These are phyloP conservation scores for Priocnemis perturbator DNA, from an alignment of 2,888 invertebrate genomes.

Conservation along the genomic window DNA sequence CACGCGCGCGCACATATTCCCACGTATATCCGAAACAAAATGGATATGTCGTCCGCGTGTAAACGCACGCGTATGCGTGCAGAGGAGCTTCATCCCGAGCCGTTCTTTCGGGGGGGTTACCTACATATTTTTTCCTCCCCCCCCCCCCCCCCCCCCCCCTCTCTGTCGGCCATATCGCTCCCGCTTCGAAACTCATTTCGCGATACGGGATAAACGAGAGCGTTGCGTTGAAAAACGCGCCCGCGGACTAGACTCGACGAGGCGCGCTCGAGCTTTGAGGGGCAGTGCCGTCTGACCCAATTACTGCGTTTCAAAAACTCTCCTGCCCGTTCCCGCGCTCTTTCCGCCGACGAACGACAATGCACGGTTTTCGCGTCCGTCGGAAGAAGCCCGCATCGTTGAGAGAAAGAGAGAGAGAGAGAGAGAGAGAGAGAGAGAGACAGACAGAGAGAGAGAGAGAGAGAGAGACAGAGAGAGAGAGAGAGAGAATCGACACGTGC, in stretches of 20 bases:
- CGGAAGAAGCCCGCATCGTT: too few species aligned
- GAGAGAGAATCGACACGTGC: too few species aligned
- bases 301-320: constrained; percentile 24
- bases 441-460: too few species aligned
- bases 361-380: too few species aligned
- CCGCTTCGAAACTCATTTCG: constrained; percentile 48
- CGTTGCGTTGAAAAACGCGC: constrained; percentile 28
- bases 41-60: too few species aligned
- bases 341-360: too few species aligned
- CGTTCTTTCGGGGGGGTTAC: not conserved
- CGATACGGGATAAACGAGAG: constrained; percentile 50
- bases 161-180: constrained; percentile 18
- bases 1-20: too few species aligned
- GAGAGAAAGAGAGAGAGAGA: too few species aligned
- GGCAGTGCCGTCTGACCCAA: constrained; percentile 37
- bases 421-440: too few species aligned
- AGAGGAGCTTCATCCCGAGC: constrained; percentile 6
- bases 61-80: constrained; percentile 1
- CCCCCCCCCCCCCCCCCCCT: constrained; percentile 12
- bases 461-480: too few species aligned
- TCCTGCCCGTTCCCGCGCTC: not conserved
- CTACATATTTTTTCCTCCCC: not conserved
- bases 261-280: constrained; percentile 15
- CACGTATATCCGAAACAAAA: too few species aligned
- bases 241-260: constrained; percentile 21